Conservation (phyloP, 1,140 invertebrate species). For the Brachionus sp. region DNA sequence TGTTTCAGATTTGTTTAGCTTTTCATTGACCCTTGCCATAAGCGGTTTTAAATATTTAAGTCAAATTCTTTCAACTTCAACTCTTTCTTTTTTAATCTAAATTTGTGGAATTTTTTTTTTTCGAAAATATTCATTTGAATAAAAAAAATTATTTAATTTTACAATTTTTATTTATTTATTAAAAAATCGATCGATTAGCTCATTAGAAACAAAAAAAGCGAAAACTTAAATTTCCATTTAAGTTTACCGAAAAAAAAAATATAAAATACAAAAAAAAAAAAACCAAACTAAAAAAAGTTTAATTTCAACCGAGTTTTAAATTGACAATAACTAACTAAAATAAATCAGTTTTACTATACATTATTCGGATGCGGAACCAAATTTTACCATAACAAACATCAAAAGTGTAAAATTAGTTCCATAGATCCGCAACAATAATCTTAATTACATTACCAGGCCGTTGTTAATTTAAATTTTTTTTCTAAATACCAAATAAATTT, state of each 20-base stretch:
- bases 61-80: too few species aligned
- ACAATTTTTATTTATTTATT: slow-evolving; percentile 19
- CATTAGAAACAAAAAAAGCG: slow-evolving; percentile 1
- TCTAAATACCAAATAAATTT: neutral
- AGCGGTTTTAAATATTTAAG: too few species aligned
- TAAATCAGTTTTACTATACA: slow-evolving; percentile 4
- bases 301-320: slow-evolving; percentile 36
- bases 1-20: too few species aligned
- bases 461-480: neutral
- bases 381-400: neutral
- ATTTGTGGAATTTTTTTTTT: neutral
- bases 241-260: neutral
- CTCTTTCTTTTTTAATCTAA: too few species aligned
- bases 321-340: slow-evolving; percentile 37
- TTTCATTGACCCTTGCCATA: too few species aligned
- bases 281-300: neutral
- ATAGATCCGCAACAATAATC: neutral
- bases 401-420: neutral
- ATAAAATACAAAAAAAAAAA: neutral
- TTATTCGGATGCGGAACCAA: neutral
- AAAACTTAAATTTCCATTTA: slow-evolving; percentile 1
- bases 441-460: slow-evolving; percentile 21
- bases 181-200: slow-evolving; percentile 34
- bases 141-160: neutral
- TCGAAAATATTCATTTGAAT: too few species aligned